phyloP scores from a whole-genome alignment of 2,888 invertebrate genomes.

The Macaria liturata region DNA sequence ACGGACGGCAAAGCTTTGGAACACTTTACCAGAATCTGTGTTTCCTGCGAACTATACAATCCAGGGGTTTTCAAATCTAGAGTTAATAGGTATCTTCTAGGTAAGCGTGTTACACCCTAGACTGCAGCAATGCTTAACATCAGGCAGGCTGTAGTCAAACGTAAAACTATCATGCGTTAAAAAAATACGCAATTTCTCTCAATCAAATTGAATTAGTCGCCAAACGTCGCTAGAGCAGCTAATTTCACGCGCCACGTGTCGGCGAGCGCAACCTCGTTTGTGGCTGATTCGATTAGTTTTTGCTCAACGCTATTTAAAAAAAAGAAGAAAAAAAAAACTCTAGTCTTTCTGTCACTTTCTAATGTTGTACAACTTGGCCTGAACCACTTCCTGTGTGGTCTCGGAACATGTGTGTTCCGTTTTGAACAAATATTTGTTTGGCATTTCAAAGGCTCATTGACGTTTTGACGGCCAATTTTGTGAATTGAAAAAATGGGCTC shows the following conservation, averaged over 20 bases:
- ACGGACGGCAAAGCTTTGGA: too few species aligned
- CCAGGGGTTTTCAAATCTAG: too few species aligned
- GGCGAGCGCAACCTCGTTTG: constrained; percentile 46
- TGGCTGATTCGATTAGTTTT: constrained; percentile 65
- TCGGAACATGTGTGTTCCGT: constrained; percentile 65
- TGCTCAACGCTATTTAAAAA: constrained; percentile 44
- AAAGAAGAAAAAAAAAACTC: too few species aligned
- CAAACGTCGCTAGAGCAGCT: constrained; percentile 50
- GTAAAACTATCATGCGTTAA: too few species aligned
- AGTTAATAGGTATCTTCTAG: too few species aligned
- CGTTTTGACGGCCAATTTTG: constrained; percentile 63
- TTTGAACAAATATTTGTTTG: constrained; percentile 73
- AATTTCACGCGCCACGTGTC: constrained; percentile 71
- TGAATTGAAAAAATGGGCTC: constrained; percentile 63
- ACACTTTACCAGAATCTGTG: too few species aligned
- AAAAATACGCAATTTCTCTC: too few species aligned
- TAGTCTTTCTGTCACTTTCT: constrained; percentile 56
- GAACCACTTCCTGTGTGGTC: constrained; percentile 71
- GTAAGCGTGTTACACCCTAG: too few species aligned
- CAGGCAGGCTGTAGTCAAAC: too few species aligned
- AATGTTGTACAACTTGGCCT: constrained; percentile 63
- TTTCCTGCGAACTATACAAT: too few species aligned
- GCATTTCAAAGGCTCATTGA: constrained; percentile 73
- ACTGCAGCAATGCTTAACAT: too few species aligned
- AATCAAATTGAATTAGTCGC: constrained; percentile 59